Percentiles rank a stretch among this genome's conserved stretches.
These are phyloP conservation scores for Cancer borealis DNA, from an alignment of 2,888 invertebrate genomes.

Conservation along the genomic window DNA sequence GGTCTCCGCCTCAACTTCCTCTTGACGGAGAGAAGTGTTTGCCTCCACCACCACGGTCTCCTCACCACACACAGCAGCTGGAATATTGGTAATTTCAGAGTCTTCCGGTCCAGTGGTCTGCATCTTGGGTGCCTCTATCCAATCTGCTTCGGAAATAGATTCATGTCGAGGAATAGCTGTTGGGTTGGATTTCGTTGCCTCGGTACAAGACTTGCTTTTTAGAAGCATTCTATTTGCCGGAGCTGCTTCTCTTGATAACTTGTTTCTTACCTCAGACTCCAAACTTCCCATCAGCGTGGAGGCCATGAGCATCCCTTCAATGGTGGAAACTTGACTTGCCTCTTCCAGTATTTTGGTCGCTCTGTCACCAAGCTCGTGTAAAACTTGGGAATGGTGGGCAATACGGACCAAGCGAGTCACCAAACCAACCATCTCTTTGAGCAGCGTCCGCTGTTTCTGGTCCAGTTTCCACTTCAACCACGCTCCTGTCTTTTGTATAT, in stretches of 20 bases:
- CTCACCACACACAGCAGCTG: neutral
- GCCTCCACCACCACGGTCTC: neutral
- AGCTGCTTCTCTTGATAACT: neutral
- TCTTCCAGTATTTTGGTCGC: neutral
- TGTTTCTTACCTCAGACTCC: neutral
- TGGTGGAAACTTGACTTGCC: neutral
- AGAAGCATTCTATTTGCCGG: neutral
- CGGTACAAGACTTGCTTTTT: neutral
- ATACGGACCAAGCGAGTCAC: neutral
- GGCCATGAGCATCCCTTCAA: neutral
- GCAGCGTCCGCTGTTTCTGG: neutral
- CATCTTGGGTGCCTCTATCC: neutral
- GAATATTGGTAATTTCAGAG: neutral
- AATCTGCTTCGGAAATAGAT: constrained; percentile 30
- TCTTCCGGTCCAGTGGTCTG: neutral
- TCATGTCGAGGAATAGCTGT: neutral
- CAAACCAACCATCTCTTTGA: neutral
- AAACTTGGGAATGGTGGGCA: constrained; percentile 10
- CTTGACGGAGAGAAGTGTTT: neutral
- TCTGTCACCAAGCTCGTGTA: neutral
- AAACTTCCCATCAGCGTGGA: constrained; percentile 45
- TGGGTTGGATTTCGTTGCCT: neutral
- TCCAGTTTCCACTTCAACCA: neutral
- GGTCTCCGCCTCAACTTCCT: neutral
- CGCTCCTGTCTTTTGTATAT: neutral